phyloP scores from a whole-genome alignment of 64 coral and sea anemone species.

The Dendronephthya gigantea region DNA sequence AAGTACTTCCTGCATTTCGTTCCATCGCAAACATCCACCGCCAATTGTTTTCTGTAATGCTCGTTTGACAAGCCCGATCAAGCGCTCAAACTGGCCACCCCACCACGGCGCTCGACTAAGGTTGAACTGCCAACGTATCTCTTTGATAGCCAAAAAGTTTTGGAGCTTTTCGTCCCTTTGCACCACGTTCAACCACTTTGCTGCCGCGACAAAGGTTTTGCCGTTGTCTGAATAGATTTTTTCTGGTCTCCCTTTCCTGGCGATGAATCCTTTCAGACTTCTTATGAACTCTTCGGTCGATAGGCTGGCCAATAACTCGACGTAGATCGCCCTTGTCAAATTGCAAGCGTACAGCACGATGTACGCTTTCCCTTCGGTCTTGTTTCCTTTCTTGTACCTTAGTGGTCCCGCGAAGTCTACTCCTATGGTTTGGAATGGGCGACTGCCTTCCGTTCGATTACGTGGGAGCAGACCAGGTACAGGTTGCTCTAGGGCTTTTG shows the following conservation, averaged over 20 bases:
- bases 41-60: not conserved
- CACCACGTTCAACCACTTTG: not conserved
- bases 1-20: not conserved
- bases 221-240: not conserved
- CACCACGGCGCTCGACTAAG: not conserved
- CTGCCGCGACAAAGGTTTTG: not conserved
- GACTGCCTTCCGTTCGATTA: not conserved
- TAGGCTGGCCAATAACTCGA: no score
- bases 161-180: not conserved
- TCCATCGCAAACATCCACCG: no score
- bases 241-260: not conserved
- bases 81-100: not conserved
- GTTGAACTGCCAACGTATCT: no score
- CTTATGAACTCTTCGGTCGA: no score
- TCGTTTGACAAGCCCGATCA: not conserved
- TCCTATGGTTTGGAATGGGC: not conserved
- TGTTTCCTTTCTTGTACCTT: not conserved
- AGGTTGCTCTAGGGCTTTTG: not conserved
- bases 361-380: not conserved
- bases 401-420: not conserved
- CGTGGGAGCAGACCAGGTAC: not conserved
- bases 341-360: no score
- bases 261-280: conserved; percentile 6
- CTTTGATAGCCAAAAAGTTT: not conserved
- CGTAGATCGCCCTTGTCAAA: no score